phyloP scores from a whole-genome alignment of 92 coral and sea anemone species.

The Heliopora coerulea region DNA sequence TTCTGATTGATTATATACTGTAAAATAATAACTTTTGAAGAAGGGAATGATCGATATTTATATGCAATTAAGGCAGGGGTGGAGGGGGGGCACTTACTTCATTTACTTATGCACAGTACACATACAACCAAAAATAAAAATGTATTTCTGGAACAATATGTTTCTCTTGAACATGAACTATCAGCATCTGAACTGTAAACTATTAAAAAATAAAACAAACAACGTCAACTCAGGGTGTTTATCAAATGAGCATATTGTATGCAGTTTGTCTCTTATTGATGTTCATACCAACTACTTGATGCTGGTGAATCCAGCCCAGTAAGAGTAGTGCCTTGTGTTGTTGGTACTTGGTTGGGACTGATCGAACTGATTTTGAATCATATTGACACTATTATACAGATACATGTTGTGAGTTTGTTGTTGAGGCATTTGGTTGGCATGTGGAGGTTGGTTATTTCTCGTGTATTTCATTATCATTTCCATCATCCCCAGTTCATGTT shows the following conservation, averaged over 20 bases:
- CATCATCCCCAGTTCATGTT: slow-evolving; percentile 49
- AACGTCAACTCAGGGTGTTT: not conserved
- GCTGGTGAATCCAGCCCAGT: slow-evolving; percentile 29
- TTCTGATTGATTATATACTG: too few relatives aligned
- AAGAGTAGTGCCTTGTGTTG: too few relatives aligned
- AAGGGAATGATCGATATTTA: too few relatives aligned
- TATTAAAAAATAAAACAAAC: not conserved
- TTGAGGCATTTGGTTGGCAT: slow-evolving; percentile 42
- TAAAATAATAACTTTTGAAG: too few relatives aligned
- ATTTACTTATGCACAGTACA: too few relatives aligned
- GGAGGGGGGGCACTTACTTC: too few relatives aligned
- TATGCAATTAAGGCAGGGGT: too few relatives aligned
- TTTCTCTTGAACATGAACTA: too few relatives aligned
- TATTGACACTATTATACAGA: not conserved
- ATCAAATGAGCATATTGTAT: not conserved
- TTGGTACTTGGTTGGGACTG: too few relatives aligned
- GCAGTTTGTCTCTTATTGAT: slow-evolving; percentile 16
- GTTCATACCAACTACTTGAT: slow-evolving; percentile 35
- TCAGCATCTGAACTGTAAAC: slow-evolving; percentile 3
- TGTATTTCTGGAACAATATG: too few relatives aligned
- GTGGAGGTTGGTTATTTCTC: slow-evolving; percentile 20
- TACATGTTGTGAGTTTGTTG: slow-evolving; percentile 34
- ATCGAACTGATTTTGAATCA: slow-evolving; percentile 9
- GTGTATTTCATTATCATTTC: slow-evolving; percentile 40
- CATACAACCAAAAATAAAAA: too few relatives aligned